Conservation (phyloP, 2,797 vertebrate species). For the Bovichtus variegatus region DNA sequence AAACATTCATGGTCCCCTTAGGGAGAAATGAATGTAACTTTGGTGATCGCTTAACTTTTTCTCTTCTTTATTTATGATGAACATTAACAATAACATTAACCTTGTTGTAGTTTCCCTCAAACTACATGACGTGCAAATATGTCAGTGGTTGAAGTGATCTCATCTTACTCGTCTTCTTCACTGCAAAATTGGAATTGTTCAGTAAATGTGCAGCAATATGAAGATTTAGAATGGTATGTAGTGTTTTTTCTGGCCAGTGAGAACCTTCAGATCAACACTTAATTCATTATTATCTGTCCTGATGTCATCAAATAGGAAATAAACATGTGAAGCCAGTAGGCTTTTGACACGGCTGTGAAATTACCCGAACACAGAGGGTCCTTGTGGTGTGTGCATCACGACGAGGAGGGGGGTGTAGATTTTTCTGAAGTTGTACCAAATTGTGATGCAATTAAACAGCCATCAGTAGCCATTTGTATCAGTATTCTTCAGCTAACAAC, state of each 20-base stretch:
- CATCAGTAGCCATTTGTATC: conserved; percentile 66
- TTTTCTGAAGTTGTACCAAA: conserved; percentile 50
- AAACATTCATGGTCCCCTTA: not conserved
- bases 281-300: not conserved
- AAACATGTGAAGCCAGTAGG: not conserved
- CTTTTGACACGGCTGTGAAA: conserved; percentile 1
- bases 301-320: not conserved
- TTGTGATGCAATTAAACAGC: conserved; percentile 62
- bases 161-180: not conserved
- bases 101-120: not conserved
- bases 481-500: conserved; percentile 72
- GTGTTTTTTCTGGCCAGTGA: not conserved
- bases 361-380: not conserved
- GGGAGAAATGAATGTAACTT: not conserved
- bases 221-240: not conserved
- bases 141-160: not conserved
- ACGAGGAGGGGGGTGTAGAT: not conserved
- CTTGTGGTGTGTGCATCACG: conserved; percentile 1
- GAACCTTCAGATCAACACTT: not conserved
- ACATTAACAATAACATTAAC: too few species aligned
- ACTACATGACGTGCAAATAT: conserved; percentile 12
- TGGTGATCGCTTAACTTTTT: not conserved
- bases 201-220: not conserved
- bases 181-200: not conserved
- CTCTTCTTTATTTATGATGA: too few species aligned